Conservation (phyloP, 2,113 vertebrate genomes). For the Noctilio leporinus region DNA sequence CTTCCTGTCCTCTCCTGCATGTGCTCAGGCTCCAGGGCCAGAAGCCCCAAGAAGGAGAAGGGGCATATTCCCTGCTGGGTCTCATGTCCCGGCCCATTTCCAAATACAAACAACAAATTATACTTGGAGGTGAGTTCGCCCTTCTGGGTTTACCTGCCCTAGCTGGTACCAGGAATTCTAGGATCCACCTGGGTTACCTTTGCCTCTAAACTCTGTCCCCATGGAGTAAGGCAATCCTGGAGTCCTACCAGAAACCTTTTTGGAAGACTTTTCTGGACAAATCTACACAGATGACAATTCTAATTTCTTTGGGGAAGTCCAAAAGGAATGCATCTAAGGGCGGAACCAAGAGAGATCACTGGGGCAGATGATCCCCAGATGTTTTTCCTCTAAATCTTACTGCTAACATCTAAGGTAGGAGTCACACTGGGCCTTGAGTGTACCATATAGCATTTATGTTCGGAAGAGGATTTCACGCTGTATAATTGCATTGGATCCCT, state of each 20-base stretch:
- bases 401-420: not conserved
- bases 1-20: not conserved
- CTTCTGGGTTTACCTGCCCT: not conserved
- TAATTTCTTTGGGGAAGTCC: constrained; percentile 1
- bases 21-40: not conserved
- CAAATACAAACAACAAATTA: not conserved
- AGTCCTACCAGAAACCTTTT: not conserved
- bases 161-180: not conserved
- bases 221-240: not conserved
- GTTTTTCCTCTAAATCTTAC: not conserved
- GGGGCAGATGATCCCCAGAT: not conserved
- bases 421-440: not conserved
- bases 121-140: not conserved
- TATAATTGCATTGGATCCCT: not conserved
- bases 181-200: not conserved
- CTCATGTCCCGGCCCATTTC: not conserved
- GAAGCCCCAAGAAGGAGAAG: not conserved
- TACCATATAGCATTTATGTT: not conserved
- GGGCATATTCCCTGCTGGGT: not conserved
- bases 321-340: not conserved
- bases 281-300: not conserved
- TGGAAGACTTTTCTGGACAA: not conserved
- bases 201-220: not conserved
- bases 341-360: not conserved
- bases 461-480: not conserved